These are phyloP conservation scores for Thysanoteuthis rhombus DNA, from an alignment of 2,888 invertebrate species.

Conservation along the genomic window DNA sequence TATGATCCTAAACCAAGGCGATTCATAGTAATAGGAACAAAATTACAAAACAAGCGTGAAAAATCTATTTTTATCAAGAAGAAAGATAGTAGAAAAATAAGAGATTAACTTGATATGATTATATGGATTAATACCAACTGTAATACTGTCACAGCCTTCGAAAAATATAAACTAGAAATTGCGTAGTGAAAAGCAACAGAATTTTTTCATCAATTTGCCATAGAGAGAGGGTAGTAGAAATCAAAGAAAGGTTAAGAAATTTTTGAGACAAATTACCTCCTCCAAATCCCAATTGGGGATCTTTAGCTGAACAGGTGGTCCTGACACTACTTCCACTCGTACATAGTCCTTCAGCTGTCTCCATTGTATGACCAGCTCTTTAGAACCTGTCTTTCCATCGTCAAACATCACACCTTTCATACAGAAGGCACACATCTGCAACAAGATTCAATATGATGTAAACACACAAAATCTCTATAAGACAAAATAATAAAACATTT, in stretches of 20 bases:
- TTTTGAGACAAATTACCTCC: slow-evolving; percentile 48
- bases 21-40: too few relatives aligned
- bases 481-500: background rate
- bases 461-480: too few relatives aligned
- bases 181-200: too few relatives aligned
- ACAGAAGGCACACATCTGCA: slow-evolving; percentile 43
- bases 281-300: slow-evolving; percentile 54
- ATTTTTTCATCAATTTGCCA: too few relatives aligned
- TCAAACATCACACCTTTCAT: slow-evolving; percentile 55
- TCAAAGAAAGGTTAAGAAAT: background rate
- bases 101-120: too few relatives aligned
- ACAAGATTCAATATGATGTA: background rate
- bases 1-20: too few relatives aligned
- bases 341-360: slow-evolving; percentile 57
- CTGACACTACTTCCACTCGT: slow-evolving; percentile 58
- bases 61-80: too few relatives aligned
- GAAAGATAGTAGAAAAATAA: too few relatives aligned
- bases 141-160: too few relatives aligned
- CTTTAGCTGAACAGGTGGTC: slow-evolving; percentile 58
- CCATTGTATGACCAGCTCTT: slow-evolving; percentile 58
- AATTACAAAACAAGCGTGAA: too few relatives aligned
- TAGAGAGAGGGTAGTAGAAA: background rate
- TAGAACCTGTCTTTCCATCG: slow-evolving; percentile 51
- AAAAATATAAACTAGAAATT: too few relatives aligned
- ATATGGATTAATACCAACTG: too few relatives aligned